These are phyloP conservation scores for Sturnira hondurensis DNA, from an alignment of 2,113 vertebrate species.

Conservation along the genomic window DNA sequence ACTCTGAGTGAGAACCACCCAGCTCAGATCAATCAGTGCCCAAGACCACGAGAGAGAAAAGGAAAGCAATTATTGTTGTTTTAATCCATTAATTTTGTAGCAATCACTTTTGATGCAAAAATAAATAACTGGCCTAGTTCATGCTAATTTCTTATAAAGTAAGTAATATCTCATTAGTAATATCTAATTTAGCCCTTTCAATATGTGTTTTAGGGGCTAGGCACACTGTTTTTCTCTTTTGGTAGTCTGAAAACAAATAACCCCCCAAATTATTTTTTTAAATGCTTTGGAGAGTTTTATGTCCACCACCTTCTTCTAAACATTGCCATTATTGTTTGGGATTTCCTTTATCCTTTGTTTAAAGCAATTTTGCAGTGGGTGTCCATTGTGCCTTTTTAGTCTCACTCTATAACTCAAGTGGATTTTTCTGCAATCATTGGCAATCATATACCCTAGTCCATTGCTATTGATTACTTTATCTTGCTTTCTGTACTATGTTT, in stretches of 20 bases:
- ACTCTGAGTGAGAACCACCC: background rate
- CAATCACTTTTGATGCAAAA: background rate
- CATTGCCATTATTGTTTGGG: background rate
- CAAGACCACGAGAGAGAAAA: background rate
- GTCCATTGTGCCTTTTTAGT: background rate
- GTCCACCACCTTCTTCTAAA: background rate
- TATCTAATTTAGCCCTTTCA: background rate
- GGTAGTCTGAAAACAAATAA: background rate
- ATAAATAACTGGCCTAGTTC: background rate
- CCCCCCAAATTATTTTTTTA: background rate
- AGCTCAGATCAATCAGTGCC: background rate
- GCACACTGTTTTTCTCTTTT: background rate
- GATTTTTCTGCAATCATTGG: conserved; percentile 15
- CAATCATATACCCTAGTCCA: background rate
- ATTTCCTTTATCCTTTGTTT: background rate
- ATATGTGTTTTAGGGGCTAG: background rate
- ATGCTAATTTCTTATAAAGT: background rate
- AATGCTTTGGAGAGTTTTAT: background rate
- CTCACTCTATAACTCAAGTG: background rate
- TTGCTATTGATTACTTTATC: conserved; percentile 28
- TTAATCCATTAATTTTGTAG: background rate
- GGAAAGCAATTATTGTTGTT: background rate
- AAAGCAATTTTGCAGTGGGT: background rate
- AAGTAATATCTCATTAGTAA: background rate
- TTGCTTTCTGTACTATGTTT: conserved; percentile 17